Conservation (phyloP, 2,113 vertebrate genomes). For the Miniopterus natalensis region DNA sequence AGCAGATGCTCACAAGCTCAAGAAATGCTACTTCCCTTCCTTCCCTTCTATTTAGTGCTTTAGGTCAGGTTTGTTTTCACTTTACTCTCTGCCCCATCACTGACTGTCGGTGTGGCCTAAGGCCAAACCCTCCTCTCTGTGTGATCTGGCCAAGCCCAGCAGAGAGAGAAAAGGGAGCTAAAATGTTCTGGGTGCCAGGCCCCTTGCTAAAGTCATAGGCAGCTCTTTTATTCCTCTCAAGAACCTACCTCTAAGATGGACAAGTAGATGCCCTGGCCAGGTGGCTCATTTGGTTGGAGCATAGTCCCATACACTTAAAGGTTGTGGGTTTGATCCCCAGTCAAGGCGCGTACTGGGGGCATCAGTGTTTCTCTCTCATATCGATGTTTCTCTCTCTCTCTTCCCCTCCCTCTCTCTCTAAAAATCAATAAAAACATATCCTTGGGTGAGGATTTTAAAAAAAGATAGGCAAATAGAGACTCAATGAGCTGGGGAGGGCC, state of each 20-base stretch:
- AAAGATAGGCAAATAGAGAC: not conserved
- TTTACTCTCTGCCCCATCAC: not conserved
- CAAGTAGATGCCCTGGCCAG: not conserved
- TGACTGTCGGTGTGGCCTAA: constrained; percentile 5
- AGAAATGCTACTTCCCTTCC: constrained; percentile 24
- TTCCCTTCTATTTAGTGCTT: not conserved
- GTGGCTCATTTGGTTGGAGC: not conserved
- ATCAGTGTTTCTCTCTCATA: not conserved
- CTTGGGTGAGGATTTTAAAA: not conserved
- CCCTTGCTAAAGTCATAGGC: constrained; percentile 6
- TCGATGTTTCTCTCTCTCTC: not conserved
- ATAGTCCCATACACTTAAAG: not conserved
- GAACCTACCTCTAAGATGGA: not conserved
- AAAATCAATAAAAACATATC: not conserved
- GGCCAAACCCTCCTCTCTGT: not conserved
- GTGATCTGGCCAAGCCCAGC: not conserved
- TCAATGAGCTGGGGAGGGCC: not conserved
- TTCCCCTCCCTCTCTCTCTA: not conserved
- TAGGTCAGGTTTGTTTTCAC: constrained; percentile 15
- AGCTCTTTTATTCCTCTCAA: not conserved
- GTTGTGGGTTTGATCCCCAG: not conserved
- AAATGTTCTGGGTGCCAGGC: not conserved
- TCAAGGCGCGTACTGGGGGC: not conserved
- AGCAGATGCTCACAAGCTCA: constrained; percentile 15
- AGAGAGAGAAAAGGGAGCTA: not conserved